Evolutionary conservation across 2,797 vertebrate genomes (phyloP), one percentile per base, ranked within the genome.

Genomic region (Epinephelus awoara): DNA sequence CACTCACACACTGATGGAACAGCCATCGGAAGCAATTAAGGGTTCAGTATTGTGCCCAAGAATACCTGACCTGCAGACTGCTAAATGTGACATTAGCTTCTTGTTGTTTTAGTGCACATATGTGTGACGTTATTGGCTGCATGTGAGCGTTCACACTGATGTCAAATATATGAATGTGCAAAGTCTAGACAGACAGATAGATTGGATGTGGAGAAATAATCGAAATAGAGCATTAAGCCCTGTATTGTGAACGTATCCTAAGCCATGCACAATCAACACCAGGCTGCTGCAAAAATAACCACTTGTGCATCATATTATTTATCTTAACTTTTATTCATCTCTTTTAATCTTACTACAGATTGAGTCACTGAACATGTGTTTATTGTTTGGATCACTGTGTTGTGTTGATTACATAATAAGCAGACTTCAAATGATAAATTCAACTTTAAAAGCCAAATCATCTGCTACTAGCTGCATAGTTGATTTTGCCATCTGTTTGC

Each of bases 401-500:
- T 76, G 58, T 6, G 4, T 58, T 21, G 15, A 50, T 50, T 23
- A 52, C 12, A 40, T 29, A 72, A 79, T 62, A 67, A 55, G 15
- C 51, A 21, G 40, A 77, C 18, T 50, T 67, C 40, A 17, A 59
- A 56, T 52, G 12, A 58, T 49, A 49, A 18, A 55, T 72, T 68
- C 18, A 11, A 6, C 27, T 67, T 66, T 55, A 62, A 75, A 59
- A 54, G 42, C 40, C 52, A 72, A 67, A 34, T 69, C 14, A 40
- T 70, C n/a, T 62, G 57, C 68, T 17, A 55, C 63, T 64, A 42
- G 68, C 49, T 34, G 54, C 49, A 3, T 44, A 64, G 58, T 78
- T 64, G 52, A 10, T 70, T 75, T 58, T 49, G 51, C 75, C 56
- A 72, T 75, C 46, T 85, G 70, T 72, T 71, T 67, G 70, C 40